Percentiles rank a stretch among this genome's conserved stretches.
These are phyloP conservation scores for Trimorus sp. DNA, from an alignment of 2,888 invertebrate genomes.

Conservation along the genomic window DNA sequence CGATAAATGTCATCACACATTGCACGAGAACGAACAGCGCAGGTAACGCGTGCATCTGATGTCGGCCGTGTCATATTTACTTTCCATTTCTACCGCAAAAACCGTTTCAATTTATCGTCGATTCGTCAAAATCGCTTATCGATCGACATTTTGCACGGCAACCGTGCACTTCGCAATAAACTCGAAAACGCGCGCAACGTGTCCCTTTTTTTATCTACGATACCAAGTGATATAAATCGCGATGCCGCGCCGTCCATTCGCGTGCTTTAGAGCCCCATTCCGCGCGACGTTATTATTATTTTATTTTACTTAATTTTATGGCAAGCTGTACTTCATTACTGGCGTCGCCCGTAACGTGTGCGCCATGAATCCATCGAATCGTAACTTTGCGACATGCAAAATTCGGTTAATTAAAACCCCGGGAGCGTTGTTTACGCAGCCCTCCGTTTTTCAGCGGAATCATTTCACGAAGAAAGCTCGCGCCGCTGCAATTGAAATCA, in stretches of 20 bases:
- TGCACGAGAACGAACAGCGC: constrained; percentile 36
- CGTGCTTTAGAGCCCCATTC: constrained; percentile 10
- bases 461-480: constrained; percentile 20
- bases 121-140: constrained; percentile 46
- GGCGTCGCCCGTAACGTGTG: not conserved
- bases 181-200: constrained; percentile 16
- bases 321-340: constrained; percentile 4
- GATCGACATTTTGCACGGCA: constrained; percentile 19
- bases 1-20: constrained; percentile 49
- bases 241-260: not conserved
- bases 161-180: constrained; percentile 24
- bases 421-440: no score
- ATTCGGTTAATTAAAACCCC: constrained; percentile 7
- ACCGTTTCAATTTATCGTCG: constrained; percentile 45
- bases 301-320: constrained; percentile 21
- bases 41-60: constrained; percentile 45
- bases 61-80: constrained; percentile 41
- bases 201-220: constrained; percentile 9
- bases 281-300: not conserved
- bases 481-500: constrained; percentile 18
- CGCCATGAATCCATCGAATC: not conserved
- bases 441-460: not conserved
- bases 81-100: constrained; percentile 38
- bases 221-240: constrained; percentile 11
- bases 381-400: not conserved